phyloP scores from a whole-genome alignment of 1,140 invertebrate species.

The Drosophila oshimai region DNA sequence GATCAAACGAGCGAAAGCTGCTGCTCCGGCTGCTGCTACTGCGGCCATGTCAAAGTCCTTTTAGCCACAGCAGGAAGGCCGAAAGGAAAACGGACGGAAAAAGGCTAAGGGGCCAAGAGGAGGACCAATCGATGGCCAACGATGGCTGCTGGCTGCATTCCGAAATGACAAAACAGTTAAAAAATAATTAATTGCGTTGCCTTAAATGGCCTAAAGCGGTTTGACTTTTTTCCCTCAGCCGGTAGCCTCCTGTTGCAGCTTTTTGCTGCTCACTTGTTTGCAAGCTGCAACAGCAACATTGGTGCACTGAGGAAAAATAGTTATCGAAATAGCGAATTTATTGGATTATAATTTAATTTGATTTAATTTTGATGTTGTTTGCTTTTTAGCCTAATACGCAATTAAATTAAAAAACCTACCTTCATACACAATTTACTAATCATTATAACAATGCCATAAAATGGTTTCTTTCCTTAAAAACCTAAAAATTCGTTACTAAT shows the following conservation, averaged over 20 bases:
- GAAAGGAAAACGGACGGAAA: constrained; percentile 1
- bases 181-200: constrained; percentile 83
- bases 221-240: constrained; percentile 62
- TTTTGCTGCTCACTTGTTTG: constrained; percentile 50
- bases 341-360: neutral
- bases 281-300: constrained; percentile 58
- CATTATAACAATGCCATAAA: too few relatives aligned
- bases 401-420: too few relatives aligned
- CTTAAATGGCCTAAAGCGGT: constrained; percentile 81
- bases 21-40: constrained; percentile 36
- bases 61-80: constrained; percentile 43
- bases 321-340: too few relatives aligned
- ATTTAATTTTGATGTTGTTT: neutral
- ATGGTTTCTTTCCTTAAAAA: too few relatives aligned
- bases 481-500: too few relatives aligned
- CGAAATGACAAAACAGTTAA: constrained; percentile 83
- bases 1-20: constrained; percentile 79
- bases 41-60: constrained; percentile 76
- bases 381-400: too few relatives aligned
- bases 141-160: constrained; percentile 72
- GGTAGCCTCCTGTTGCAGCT: constrained; percentile 9
- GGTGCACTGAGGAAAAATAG: neutral
- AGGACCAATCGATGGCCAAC: constrained; percentile 70
- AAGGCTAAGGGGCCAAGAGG: constrained; percentile 7
- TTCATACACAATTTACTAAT: too few relatives aligned